These are phyloP conservation scores for Trididemnum miniatum DNA, from an alignment of 23 tunicate genomes.

Conservation along the genomic window DNA sequence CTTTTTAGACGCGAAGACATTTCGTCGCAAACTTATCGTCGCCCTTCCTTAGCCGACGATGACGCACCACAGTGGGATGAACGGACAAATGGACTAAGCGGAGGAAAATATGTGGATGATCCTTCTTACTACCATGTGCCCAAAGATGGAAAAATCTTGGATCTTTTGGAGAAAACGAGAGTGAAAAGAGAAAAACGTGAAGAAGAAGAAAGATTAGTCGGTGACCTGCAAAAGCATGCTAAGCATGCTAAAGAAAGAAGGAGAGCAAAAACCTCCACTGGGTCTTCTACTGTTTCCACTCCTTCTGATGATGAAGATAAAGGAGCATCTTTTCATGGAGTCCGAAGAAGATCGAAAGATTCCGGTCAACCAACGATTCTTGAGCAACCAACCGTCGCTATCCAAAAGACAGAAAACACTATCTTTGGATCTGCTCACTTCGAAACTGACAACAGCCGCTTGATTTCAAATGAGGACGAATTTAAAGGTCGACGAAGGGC, in stretches of 20 bases:
- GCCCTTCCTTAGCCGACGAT: neutral
- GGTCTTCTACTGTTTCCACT: slow-evolving; percentile 10
- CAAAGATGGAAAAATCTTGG: neutral
- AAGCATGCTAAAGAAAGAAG: slow-evolving; percentile 29
- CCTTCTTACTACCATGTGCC: neutral
- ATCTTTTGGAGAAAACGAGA: neutral
- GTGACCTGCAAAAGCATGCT: slow-evolving; percentile 25
- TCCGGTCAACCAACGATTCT: neutral
- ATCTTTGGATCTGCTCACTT: slow-evolving; percentile 9
- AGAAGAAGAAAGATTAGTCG: slow-evolving; percentile 18
- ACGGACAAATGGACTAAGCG: neutral
- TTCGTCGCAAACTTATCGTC: neutral
- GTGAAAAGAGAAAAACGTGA: neutral
- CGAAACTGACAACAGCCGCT: neutral
- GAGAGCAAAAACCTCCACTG: slow-evolving; percentile 16
- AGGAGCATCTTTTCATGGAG: neutral
- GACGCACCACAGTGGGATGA: neutral
- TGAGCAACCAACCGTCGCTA: neutral
- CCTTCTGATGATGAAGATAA: slow-evolving; percentile 33
- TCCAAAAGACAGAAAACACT: slow-evolving; percentile 14
- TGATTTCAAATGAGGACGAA: slow-evolving; percentile 8
- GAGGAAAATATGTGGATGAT: neutral
- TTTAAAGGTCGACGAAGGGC: slow-evolving; percentile 40
- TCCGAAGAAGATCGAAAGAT: slow-evolving; percentile 15
- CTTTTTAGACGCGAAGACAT: neutral